Evolutionary conservation across 37 sponge, comb jelly and placozoan genomes (phyloP).

Genomic region (Agelas oroides): DNA sequence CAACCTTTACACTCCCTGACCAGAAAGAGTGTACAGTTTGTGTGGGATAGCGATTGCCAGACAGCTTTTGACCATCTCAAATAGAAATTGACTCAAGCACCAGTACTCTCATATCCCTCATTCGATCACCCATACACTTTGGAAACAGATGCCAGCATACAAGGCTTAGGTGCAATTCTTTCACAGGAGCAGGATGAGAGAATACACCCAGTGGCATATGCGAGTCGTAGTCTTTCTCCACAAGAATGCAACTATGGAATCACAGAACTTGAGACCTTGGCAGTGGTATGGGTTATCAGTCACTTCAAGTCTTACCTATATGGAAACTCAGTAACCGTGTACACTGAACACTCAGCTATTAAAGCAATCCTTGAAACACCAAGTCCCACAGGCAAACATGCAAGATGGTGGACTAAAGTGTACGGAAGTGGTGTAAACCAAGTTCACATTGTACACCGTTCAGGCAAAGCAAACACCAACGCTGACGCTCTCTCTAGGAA

Average conservation of each 20-base stretch:
- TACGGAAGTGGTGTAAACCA: no score
- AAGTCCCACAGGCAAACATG: conserved; percentile 42
- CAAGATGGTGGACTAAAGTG: conserved; percentile 61
- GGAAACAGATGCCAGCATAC: conserved; percentile 4
- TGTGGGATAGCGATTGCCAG: conserved; percentile 37
- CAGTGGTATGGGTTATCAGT: conserved; percentile 59
- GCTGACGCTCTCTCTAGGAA: conserved; percentile 49
- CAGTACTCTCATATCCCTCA: not conserved
- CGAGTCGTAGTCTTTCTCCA: not conserved
- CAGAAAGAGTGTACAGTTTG: not conserved
- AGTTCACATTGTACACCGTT: no score
- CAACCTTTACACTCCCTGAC: conserved; percentile 11
- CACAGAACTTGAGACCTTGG: conserved; percentile 62
- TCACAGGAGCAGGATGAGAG: not conserved
- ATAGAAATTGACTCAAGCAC: not conserved
- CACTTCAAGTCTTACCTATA: conserved; percentile 47
- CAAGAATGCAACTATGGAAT: conserved; percentile 35
- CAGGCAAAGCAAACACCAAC: conserved; percentile 38
- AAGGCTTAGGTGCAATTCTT: not conserved
- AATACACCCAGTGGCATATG: conserved; percentile 3
- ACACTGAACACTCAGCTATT: conserved; percentile 61
- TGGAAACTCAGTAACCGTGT: conserved; percentile 32
- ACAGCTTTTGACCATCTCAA: conserved; percentile 13
- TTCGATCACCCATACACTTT: not conserved
- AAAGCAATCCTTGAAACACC: conserved; percentile 48